Percentiles rank a stretch among this genome's conserved stretches.
Evolutionary conservation across 2,888 invertebrate genomes (phyloP).

Genomic region (Pelosia muscerda): DNA sequence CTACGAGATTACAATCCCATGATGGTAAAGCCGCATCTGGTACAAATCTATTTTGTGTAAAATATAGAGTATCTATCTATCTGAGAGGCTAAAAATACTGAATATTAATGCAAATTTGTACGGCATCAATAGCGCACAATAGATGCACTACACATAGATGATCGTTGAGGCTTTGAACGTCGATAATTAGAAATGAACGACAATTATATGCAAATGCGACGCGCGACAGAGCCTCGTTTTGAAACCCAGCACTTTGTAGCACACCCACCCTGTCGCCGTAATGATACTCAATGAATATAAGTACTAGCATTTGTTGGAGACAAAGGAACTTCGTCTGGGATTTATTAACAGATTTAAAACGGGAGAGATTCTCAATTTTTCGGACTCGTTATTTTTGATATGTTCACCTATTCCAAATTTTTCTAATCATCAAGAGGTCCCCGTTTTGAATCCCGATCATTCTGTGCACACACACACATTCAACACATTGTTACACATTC

Average conservation of each 20-base stretch:
- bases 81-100: background rate
- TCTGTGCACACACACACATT: no score
- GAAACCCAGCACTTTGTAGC: slow-evolving; percentile 73
- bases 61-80: background rate
- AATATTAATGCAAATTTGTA: background rate
- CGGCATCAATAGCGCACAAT: slow-evolving; percentile 28
- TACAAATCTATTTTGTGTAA: no score
- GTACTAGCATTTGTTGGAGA: background rate
- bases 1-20: no score
- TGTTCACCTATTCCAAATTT: no score
- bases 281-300: slow-evolving; percentile 33
- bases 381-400: no score
- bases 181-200: slow-evolving; percentile 76
- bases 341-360: background rate
- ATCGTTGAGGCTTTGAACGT: slow-evolving; percentile 40
- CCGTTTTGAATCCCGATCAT: no score
- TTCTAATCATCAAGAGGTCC: no score
- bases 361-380: background rate
- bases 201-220: slow-evolving; percentile 83
- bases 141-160: slow-evolving; percentile 50
- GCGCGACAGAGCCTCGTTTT: slow-evolving; percentile 74
- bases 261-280: slow-evolving; percentile 66
- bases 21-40: no score
- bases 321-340: slow-evolving; percentile 2
- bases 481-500: no score